Evolutionary conservation across 2,797 vertebrate species (phyloP).

Genomic region (Halcyon smyrnensis): DNA sequence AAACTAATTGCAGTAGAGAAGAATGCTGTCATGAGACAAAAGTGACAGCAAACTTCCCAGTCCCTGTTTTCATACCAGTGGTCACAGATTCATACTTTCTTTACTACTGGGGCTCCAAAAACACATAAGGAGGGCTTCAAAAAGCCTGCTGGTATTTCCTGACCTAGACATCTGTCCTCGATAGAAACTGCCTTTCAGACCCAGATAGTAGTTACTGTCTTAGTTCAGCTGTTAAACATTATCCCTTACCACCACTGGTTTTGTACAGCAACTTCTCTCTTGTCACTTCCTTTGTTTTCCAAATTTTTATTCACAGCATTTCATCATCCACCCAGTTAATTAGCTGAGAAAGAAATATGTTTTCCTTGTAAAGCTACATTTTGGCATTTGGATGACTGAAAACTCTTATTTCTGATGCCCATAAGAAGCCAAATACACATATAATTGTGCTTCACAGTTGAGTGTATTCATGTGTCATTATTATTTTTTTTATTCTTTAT

Average conservation of each 20-base stretch:
- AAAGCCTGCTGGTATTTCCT: background rate
- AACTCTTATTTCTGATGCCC: background rate
- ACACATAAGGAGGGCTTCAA: background rate
- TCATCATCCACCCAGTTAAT: background rate
- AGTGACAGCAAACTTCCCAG: background rate
- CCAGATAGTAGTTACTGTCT: rapidly evolving
- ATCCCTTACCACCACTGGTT: background rate
- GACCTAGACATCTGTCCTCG: background rate
- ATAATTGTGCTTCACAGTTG: background rate
- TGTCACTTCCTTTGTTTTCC: background rate
- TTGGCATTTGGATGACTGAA: background rate
- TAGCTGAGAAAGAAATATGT: background rate
- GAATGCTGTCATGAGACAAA: rapidly evolving
- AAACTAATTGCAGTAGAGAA: background rate
- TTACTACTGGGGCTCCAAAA: background rate
- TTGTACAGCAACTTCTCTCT: background rate
- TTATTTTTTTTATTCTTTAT: background rate
- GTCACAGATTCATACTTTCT: background rate
- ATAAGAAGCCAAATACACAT: background rate
- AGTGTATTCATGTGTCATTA: background rate
- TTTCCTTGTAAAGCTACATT: background rate
- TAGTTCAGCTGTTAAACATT: background rate
- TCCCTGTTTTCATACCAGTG: background rate
- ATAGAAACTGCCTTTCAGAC: background rate
- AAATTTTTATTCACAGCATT: background rate